Conservation (phyloP, 2,888 invertebrate genomes). For the Rutpela maculata region DNA sequence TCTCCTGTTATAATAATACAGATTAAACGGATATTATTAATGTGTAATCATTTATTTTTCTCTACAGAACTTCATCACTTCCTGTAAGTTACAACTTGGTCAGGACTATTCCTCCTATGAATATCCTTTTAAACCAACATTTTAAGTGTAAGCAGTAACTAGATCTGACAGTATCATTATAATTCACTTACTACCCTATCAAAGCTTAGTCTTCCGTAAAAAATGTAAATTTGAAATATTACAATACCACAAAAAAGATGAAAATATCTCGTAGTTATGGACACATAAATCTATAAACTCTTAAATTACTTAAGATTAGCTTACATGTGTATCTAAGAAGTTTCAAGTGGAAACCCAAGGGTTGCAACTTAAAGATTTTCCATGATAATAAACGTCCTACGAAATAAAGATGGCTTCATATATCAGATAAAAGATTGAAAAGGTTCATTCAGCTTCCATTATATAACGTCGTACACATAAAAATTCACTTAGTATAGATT, state of each 20-base stretch:
- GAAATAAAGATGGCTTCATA: slow-evolving; percentile 31
- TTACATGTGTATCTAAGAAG: slow-evolving; percentile 24
- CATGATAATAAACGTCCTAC: slow-evolving; percentile 32
- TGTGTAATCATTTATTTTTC: too few species aligned
- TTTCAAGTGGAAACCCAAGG: slow-evolving; percentile 9
- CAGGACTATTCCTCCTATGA: too few species aligned
- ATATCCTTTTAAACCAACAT: too few species aligned
- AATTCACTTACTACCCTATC: too few species aligned
- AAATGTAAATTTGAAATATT: slow-evolving; percentile 2
- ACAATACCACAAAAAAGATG: neutral
- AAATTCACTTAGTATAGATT: slow-evolving; percentile 33
- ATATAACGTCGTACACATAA: slow-evolving; percentile 18
- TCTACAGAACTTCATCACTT: too few species aligned
- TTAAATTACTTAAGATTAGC: slow-evolving; percentile 36
- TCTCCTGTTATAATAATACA: too few species aligned
- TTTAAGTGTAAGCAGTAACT: too few species aligned
- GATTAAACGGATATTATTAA: too few species aligned
- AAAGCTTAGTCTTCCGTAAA: neutral
- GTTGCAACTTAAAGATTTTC: slow-evolving; percentile 29
- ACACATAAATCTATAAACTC: slow-evolving; percentile 30
- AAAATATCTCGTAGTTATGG: neutral
- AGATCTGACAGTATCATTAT: too few species aligned
- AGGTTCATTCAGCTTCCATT: neutral
- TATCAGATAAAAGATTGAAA: slow-evolving; percentile 21
- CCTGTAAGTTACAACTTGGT: too few species aligned